These are phyloP conservation scores for Novumbra hubbsi DNA, from an alignment of 2,797 vertebrate species.

Conservation along the genomic window DNA sequence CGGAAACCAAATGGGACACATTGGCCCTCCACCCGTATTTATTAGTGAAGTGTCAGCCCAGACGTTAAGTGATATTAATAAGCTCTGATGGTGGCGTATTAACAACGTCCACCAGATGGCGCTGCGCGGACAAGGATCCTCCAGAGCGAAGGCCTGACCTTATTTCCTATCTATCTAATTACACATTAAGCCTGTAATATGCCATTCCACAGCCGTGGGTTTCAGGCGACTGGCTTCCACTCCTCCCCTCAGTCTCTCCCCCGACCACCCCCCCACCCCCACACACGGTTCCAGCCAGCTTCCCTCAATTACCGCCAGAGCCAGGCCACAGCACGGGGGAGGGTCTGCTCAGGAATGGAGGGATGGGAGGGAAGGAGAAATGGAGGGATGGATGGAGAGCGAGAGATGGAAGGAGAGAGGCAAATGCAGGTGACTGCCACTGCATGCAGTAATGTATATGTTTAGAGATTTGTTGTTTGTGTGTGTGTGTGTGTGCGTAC, in stretches of 20 bases:
- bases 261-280: constrained; percentile 36
- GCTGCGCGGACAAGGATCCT: constrained; percentile 62
- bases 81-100: not conserved
- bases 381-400: constrained; percentile 38
- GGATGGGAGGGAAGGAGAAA: constrained; percentile 30
- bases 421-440: constrained; percentile 58
- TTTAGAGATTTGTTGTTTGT: constrained; percentile 31
- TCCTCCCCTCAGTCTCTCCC: constrained; percentile 47
- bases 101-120: constrained; percentile 71
- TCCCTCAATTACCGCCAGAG: constrained; percentile 78
- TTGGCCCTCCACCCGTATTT: too few relatives aligned
- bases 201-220: constrained; percentile 77
- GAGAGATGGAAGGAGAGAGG: constrained; percentile 54
- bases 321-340: constrained; percentile 64
- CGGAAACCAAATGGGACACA: too few relatives aligned
- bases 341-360: constrained; percentile 37
- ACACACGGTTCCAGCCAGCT: constrained; percentile 73
- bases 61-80: not conserved
- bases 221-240: constrained; percentile 74
- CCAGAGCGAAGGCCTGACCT: constrained; percentile 65
- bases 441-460: constrained; percentile 28
- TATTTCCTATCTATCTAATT: constrained; percentile 80
- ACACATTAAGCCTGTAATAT: constrained; percentile 81
- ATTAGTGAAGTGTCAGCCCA: not conserved
- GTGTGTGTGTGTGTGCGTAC: constrained; percentile 17